phyloP scores from a whole-genome alignment of 2,113 vertebrate species.

The Myotis brandtii region DNA sequence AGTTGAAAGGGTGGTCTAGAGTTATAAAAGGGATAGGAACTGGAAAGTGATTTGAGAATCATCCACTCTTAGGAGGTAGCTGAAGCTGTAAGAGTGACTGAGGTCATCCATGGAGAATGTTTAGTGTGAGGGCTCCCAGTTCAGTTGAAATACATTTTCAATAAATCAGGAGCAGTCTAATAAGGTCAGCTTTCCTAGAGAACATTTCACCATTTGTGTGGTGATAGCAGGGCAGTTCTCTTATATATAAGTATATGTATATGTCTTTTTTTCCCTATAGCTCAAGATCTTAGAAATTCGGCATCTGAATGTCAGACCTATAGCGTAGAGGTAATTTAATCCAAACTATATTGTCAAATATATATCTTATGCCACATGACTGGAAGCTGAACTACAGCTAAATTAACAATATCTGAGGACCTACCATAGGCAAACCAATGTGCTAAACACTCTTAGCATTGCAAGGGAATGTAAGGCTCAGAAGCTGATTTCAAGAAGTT shows the following conservation, averaged over 20 bases:
- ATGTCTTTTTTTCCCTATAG: neutral
- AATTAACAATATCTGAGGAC: constrained; percentile 12
- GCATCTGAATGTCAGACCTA: constrained; percentile 40
- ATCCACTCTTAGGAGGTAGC: neutral
- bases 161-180: neutral
- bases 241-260: too few species aligned
- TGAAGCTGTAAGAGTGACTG: neutral
- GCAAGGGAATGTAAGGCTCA: neutral
- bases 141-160: constrained; percentile 27
- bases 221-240: neutral
- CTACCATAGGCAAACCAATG: neutral
- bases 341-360: neutral
- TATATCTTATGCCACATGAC: neutral
- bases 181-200: neutral
- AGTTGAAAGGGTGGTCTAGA: neutral
- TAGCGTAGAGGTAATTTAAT: constrained; percentile 14
- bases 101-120: neutral
- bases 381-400: neutral
- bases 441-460: neutral
- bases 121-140: neutral
- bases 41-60: constrained; percentile 16
- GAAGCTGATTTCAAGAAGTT: constrained; percentile 7
- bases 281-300: neutral
- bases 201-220: neutral
- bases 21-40: neutral